Base-by-base conservation (phyloP, 2,797 vertebrate genomes). In the Premnoplex brunnescens region DNA sequence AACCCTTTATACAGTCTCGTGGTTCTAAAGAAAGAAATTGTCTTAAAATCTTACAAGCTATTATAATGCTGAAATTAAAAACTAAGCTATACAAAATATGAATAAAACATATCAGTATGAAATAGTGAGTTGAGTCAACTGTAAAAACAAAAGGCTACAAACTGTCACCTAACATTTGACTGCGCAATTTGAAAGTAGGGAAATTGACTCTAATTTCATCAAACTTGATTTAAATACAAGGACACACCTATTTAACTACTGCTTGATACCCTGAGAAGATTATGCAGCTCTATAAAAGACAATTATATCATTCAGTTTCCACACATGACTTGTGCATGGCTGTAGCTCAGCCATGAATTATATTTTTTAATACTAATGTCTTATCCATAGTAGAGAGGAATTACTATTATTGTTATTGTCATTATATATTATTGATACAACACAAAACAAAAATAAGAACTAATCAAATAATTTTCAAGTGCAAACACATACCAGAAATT, bases 21-120 rank as follows among this genome's bases (percentile, higher is more conserved):
- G 48, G 66, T 86, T 81, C 71, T 86, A 86, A 93, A 88, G 66
- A 96, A 96, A 93, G 30, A 88, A 84, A 79, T 79, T 93, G 3
- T 80, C 60, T 85, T 84, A 82, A 94, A 92, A 88, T 79, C 56
- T 77, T 87, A 41, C 67, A 77, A 77, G 56, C 74, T 79, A 64
- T 92, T 86, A 54, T 43, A 85, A 85, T 46, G 30, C 22, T 83
- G 21, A 89, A 94, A 90, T 93, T 91, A 82, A 92, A 91, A 94
- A 58, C 37, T 36, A 37, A 36, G 24, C 26, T 87, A 79, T 77
- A 79, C 18, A 69, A 36, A 85, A 56, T 36, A 85, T 85, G 52
- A 91, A 85, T 87, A 89, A 94, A 95, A 88, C 14, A 54, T 60
- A 72, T 12, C 77, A 22, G 7, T 41, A 66, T 21, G 44, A 95